Base-by-base conservation (phyloP, 2,113 vertebrate species). In the Athene noctua region DNA sequence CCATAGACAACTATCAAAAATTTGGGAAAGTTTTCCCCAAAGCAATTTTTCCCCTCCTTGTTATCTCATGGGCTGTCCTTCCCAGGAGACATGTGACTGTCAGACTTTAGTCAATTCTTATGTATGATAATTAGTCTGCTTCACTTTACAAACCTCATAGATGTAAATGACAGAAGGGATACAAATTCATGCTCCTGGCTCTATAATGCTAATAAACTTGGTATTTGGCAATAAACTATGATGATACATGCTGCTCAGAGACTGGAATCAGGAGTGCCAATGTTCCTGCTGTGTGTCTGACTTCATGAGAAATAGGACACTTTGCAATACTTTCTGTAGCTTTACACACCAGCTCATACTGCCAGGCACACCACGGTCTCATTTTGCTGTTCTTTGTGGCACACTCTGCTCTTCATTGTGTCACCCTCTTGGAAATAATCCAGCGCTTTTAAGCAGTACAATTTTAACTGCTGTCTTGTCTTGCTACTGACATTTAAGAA, bases 301-400 rank as follows among this genome's bases (percentile, higher is more conserved):
- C 78, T 95, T 88, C 51, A 77, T 57, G 82, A 95, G 95, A 84
- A 95, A 93, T 66, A 71, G 82, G 92, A 90, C 63, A 86, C 71
- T 94, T 77, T 70, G 84, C 91, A 87, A 47, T 90, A 87, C 91
- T 96, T 94, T 85, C 84, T 73, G 54, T 34, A 65, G 80, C 58
- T 75, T 74, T 46, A n/a, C 57, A 23, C 0, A 49, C 91, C 92
- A 95, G 59, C 80, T 90, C 2, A 0, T 30, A 11, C 49, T 96
- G 86, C 86, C 92, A 94, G 89, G 81, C 66, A 55, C 86, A 86
- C 91, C 47, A 12, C 1, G 12, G 70, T 73, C 86, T 86, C 91
- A 15, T 96, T 95, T 93, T 71, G 72, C 63, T 1, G 1, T 74
- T 87, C 91, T 95, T 68, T 66, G 73, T 1, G 0, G 78, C 80